phyloP scores from a whole-genome alignment of 2,888 invertebrate genomes.

The Acanthosepion esculentum region DNA sequence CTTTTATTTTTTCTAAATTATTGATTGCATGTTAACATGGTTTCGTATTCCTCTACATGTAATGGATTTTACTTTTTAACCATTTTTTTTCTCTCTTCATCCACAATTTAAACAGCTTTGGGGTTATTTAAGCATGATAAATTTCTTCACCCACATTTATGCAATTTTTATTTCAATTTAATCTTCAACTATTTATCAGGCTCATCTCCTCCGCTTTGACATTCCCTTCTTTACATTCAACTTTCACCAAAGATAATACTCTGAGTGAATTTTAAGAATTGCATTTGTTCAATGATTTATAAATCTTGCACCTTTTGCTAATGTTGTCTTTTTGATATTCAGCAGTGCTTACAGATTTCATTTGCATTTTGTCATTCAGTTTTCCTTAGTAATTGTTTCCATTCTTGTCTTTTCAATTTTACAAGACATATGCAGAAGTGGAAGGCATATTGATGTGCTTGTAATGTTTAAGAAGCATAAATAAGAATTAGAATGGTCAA shows the following conservation, averaged over 20 bases:
- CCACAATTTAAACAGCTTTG: slow-evolving; percentile 33
- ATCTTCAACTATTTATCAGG: background rate
- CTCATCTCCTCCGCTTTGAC: background rate
- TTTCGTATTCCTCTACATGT: background rate
- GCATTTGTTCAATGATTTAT: background rate
- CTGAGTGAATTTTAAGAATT: background rate
- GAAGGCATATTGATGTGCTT: too few species aligned
- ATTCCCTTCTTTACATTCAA: background rate
- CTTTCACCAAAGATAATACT: background rate
- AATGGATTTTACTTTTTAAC: background rate
- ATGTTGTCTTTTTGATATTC: background rate
- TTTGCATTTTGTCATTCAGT: background rate
- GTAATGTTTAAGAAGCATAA: background rate
- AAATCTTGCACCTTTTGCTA: background rate
- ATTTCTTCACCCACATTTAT: background rate
- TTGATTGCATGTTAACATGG: slow-evolving; percentile 22
- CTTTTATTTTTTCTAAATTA: background rate
- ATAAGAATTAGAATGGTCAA: background rate
- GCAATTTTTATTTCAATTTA: slow-evolving; percentile 21
- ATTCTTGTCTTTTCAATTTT: too few species aligned
- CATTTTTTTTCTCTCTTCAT: background rate
- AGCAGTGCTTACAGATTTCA: slow-evolving; percentile 1
- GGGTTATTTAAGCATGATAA: background rate
- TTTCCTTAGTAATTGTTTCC: background rate
- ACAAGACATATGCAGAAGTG: background rate